Evolutionary conservation across 2,113 vertebrate species (phyloP).

Genomic region (Cyanoramphus novaezelandiae): DNA sequence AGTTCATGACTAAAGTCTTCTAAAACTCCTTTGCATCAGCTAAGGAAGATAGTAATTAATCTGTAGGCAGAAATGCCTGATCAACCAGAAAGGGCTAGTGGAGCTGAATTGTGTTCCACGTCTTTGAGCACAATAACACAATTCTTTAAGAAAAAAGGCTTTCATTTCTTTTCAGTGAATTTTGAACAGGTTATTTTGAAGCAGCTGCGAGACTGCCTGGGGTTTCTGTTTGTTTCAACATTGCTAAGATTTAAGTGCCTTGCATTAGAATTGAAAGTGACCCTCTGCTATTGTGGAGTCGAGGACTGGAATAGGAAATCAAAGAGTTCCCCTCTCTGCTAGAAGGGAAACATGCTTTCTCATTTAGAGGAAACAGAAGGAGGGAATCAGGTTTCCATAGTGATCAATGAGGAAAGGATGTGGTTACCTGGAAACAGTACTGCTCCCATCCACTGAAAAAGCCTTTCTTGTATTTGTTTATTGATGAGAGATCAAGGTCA

Average conservation of each 20-base stretch:
- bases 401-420: conserved; percentile 59
- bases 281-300: neutral
- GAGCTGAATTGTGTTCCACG: neutral
- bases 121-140: neutral
- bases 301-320: conserved; percentile 56
- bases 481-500: conserved; percentile 42
- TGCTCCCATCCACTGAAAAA: conserved; percentile 3
- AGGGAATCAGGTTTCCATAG: conserved; percentile 70
- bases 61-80: neutral
- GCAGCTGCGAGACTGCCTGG: neutral
- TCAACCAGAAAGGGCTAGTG: neutral
- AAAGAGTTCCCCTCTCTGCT: conserved; percentile 33
- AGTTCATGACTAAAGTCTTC: neutral
- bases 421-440: conserved; percentile 69
- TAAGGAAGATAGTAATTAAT: neutral
- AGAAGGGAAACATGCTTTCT: conserved; percentile 43
- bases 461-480: conserved; percentile 48
- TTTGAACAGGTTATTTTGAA: conserved; percentile 32
- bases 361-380: conserved; percentile 56
- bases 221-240: conserved; percentile 17
- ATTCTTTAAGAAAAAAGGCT: neutral
- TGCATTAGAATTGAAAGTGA: conserved; percentile 7
- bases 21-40: neutral
- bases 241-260: neutral
- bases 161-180: neutral